Conservation (phyloP, 2,888 invertebrate species). For the Deilephila porcellus region DNA sequence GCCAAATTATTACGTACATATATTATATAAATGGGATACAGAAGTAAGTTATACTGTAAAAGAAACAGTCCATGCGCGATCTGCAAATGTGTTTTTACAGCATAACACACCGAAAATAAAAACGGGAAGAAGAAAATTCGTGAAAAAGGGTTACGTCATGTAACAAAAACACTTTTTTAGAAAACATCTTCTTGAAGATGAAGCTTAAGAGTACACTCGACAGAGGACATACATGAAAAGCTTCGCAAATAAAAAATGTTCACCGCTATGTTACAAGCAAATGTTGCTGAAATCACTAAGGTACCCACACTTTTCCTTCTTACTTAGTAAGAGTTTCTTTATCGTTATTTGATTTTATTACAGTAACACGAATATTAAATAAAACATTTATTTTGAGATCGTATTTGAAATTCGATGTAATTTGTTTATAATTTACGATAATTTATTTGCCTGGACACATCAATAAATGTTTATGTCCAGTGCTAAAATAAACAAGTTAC, state of each 20-base stretch:
- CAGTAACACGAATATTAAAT: not conserved
- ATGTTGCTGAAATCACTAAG: conserved; percentile 51
- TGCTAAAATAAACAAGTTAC: no score
- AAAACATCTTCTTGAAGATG: conserved; percentile 20
- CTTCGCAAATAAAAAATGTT: conserved; percentile 49
- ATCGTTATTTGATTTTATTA: not conserved
- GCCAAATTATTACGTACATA: not conserved
- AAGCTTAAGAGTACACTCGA: conserved; percentile 49
- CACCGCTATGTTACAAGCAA: conserved; percentile 47
- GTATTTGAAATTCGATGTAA: no score
- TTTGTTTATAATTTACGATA: no score
- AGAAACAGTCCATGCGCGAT: not conserved
- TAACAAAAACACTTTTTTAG: conserved; percentile 25
- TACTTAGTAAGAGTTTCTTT: not conserved
- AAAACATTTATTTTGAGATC: no score
- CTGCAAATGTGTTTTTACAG: not conserved
- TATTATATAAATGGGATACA: not conserved
- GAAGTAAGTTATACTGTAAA: not conserved
- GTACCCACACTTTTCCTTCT: conserved; percentile 30
- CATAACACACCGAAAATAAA: not conserved
- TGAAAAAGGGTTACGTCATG: conserved; percentile 15
- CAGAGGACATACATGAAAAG: conserved; percentile 46
- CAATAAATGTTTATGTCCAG: no score
- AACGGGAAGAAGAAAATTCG: not conserved
- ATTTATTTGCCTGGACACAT: no score